A percentile compares a stretch with the other conserved stretches of the same genome.
Conservation (phyloP, 2,113 vertebrate genomes). For the Erythrocercus mccallii region DNA sequence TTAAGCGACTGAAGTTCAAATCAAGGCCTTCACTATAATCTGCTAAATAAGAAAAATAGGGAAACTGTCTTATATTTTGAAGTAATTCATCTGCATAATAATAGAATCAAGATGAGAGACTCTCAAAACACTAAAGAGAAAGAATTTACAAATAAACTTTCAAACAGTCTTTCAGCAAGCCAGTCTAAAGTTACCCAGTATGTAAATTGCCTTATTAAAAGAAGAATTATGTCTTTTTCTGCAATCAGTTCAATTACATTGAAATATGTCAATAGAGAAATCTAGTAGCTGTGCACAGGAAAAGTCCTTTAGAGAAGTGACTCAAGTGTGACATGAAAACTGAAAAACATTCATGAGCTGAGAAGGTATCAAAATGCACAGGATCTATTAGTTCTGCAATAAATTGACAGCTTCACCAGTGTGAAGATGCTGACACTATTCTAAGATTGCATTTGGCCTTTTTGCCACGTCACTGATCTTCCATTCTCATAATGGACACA, state of each 20-base stretch:
- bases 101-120: slow-evolving; percentile 26
- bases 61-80: slow-evolving; percentile 34
- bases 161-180: slow-evolving; percentile 52
- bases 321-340: slow-evolving; percentile 50
- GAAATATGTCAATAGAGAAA: slow-evolving; percentile 61
- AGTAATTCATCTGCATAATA: background rate
- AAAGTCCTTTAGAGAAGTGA: slow-evolving; percentile 26
- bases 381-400: background rate
- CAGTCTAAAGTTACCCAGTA: slow-evolving; percentile 61
- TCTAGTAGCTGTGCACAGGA: slow-evolving; percentile 18
- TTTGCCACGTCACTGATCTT: background rate
- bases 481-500: background rate
- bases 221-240: slow-evolving; percentile 67
- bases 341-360: background rate
- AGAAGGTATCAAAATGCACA: background rate
- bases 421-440: background rate
- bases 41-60: slow-evolving; percentile 4
- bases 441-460: background rate
- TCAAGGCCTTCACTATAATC: background rate
- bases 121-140: slow-evolving; percentile 49
- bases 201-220: slow-evolving; percentile 70
- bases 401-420: background rate
- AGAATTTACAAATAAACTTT: slow-evolving; percentile 68
- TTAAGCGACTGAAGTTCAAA: background rate
- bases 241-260: slow-evolving; percentile 65